Conservation (phyloP, 2,797 vertebrate species). For the Acanthurus leucopareius region DNA sequence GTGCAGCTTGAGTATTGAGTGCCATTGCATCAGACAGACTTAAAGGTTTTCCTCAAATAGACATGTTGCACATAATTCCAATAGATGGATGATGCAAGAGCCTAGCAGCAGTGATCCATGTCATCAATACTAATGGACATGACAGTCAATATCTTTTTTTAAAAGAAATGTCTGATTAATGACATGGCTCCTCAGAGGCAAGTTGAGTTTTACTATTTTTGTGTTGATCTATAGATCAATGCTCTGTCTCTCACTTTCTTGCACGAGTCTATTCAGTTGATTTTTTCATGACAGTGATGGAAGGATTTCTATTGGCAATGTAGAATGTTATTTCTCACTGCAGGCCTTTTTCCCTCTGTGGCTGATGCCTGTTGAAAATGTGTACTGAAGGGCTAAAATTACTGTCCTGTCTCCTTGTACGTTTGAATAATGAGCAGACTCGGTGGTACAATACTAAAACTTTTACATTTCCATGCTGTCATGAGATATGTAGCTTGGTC, state of each 20-base stretch:
- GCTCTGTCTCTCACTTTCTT: not conserved
- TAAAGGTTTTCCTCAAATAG: not conserved
- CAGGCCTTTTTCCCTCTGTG: not conserved
- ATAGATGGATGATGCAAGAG: not conserved
- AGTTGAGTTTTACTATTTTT: not conserved
- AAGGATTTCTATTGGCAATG: not conserved
- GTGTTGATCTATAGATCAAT: not conserved
- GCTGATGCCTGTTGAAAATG: not conserved
- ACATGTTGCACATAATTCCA: not conserved
- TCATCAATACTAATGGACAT: not conserved
- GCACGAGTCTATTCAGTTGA: not conserved
- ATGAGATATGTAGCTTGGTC: too few species aligned
- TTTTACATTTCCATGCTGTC: not conserved
- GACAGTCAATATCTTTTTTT: conserved; percentile 3
- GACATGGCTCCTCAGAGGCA: not conserved
- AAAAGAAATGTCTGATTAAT: conserved; percentile 15
- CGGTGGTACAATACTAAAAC: not conserved
- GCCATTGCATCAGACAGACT: not conserved
- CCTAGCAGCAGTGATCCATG: not conserved
- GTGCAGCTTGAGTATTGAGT: not conserved
- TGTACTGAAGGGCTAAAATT: not conserved
- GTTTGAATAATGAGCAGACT: not conserved
- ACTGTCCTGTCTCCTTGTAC: not conserved
- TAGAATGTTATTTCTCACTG: not conserved
- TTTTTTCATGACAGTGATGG: not conserved